These are phyloP conservation scores for Characodon lateralis DNA, from an alignment of 2,797 vertebrate species.

Conservation along the genomic window DNA sequence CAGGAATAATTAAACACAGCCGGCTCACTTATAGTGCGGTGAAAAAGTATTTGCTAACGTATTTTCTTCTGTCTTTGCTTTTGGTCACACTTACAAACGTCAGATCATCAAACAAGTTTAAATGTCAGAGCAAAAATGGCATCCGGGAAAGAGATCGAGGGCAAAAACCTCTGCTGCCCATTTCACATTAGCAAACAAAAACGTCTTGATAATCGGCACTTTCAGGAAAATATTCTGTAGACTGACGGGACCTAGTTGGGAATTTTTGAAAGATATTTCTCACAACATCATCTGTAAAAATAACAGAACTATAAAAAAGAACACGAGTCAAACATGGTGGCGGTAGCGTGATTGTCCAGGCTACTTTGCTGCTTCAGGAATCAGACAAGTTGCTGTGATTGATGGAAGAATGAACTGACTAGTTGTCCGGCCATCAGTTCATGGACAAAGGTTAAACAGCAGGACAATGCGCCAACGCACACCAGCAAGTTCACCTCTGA, in stretches of 20 bases:
- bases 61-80: not conserved
- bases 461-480: too few relatives aligned
- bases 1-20: not conserved
- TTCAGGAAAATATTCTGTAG: not conserved
- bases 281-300: too few relatives aligned
- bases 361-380: too few relatives aligned
- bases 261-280: not conserved
- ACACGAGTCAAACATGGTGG: too few relatives aligned
- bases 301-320: too few relatives aligned
- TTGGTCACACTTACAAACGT: not conserved
- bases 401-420: too few relatives aligned
- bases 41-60: not conserved
- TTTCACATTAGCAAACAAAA: not conserved
- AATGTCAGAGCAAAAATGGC: not conserved
- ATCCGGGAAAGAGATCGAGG: not conserved
- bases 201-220: not conserved
- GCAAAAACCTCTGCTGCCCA: not conserved
- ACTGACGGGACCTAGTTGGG: not conserved
- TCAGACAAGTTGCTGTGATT: too few relatives aligned
- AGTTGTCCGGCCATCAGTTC: too few relatives aligned
- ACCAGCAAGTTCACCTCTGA: too few relatives aligned
- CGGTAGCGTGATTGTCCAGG: too few relatives aligned
- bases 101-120: not conserved
- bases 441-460: too few relatives aligned
- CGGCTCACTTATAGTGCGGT: not conserved